Evolutionary conservation across 2,888 invertebrate species (phyloP).

Genomic region (Carterocephalus palaemon): DNA sequence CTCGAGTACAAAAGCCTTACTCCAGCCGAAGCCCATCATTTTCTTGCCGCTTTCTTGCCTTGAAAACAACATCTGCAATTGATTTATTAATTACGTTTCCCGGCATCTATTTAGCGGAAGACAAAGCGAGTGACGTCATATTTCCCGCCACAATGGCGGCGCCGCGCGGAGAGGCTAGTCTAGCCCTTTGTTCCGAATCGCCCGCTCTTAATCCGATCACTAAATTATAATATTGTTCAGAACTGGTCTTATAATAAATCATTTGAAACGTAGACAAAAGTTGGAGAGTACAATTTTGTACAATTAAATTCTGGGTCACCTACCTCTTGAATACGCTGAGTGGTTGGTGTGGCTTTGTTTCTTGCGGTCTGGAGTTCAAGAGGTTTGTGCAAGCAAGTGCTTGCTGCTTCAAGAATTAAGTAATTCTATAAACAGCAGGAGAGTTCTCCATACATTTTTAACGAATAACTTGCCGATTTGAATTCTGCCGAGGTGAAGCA

Average conservation of each 20-base stretch:
- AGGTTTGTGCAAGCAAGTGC: no score
- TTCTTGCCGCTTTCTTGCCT: constrained; percentile 13
- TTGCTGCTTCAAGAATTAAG: no score
- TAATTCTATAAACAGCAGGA: no score
- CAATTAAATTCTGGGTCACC: no score
- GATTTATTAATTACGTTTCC: constrained; percentile 25
- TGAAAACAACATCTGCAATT: constrained; percentile 24
- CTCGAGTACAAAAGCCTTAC: no score
- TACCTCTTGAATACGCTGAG: no score
- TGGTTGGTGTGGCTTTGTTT: no score
- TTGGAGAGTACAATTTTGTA: neutral
- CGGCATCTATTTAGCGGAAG: constrained; percentile 20
- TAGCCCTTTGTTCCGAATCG: constrained; percentile 25
- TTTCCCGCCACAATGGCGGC: constrained; percentile 20
- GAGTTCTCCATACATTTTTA: no score
- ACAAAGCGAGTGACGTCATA: constrained; percentile 22
- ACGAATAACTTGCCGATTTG: no score
- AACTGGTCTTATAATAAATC: constrained; percentile 16
- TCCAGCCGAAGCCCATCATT: constrained; percentile 15
- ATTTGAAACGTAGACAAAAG: constrained; percentile 3
- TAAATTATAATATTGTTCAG: constrained; percentile 18
- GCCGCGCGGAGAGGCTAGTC: constrained; percentile 21
- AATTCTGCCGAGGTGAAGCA: no score
- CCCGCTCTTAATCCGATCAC: constrained; percentile 17
- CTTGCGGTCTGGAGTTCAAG: no score